Evolutionary conservation across 2,113 vertebrate genomes (phyloP).

Genomic region (Macquaria ambigua): DNA sequence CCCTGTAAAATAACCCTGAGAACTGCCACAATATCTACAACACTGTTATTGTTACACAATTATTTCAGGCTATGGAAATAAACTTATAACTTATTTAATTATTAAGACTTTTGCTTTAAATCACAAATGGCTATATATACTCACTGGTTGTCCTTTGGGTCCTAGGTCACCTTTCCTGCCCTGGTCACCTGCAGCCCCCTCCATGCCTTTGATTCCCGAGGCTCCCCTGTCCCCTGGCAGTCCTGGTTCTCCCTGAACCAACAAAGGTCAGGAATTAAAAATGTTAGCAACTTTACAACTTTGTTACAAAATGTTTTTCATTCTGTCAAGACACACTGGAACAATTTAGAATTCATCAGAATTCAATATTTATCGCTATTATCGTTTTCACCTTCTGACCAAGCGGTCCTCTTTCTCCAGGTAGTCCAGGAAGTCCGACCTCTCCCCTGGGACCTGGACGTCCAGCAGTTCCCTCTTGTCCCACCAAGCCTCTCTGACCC

Average conservation of each 20-base stretch:
- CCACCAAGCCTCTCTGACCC: conserved; percentile 88
- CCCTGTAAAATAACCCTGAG: background rate
- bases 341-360: background rate
- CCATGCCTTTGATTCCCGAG: conserved; percentile 87
- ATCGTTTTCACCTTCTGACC: conserved; percentile 89
- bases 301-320: background rate
- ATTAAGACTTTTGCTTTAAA: conserved; percentile 1
- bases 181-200: conserved; percentile 91
- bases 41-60: background rate
- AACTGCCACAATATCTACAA: background rate
- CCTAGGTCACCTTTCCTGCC: conserved; percentile 89
- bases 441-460: conserved; percentile 89
- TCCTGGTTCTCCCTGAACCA: conserved; percentile 91
- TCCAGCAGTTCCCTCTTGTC: conserved; percentile 87
- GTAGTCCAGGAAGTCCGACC: conserved; percentile 87
- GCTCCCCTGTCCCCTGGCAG: conserved; percentile 89
- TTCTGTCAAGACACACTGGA: background rate
- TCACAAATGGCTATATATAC: conserved; percentile 58
- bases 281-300: no score
- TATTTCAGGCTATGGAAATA: background rate
- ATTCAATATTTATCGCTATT: background rate
- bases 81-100: background rate
- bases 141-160: conserved; percentile 90
- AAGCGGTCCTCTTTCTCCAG: conserved; percentile 86
- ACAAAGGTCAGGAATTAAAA: conserved; percentile 5